Base-by-base conservation (phyloP, 1,140 invertebrate genomes). In the Drosophila pseudoananassae region DNA sequence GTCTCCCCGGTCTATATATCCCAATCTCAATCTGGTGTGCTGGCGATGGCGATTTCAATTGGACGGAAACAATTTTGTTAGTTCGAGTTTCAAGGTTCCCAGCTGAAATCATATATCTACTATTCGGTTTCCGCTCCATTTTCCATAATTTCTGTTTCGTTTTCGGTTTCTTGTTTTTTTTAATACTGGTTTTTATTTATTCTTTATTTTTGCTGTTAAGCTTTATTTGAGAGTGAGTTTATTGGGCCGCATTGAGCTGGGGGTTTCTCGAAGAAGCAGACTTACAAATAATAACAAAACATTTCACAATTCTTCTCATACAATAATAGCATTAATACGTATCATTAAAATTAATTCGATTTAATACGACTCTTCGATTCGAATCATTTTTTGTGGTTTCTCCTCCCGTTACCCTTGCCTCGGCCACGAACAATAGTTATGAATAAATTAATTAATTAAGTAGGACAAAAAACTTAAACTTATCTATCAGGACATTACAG, bases 261-360 rank as follows among this genome's bases (percentile, higher is more conserved):
- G 25, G 25, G 25, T 59, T 65, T 72, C 58, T 31, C 56, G 59
- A 61, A 71, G 54, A 71, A 65, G 66, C 76, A 40, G 59, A 76
- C 87, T 82, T 90, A 90, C 51, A 85, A 90, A 85, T 80, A 90
- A 90, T 85, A 90, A 85, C 87, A 85, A 74, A 89, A 89, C 80
- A 89, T 89, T 89, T 77, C 75, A 84, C 66, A 84, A 58, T 78
- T 36, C 9, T 52, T 33, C 10, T 49, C 64, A 64, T 69, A 64
- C 57, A 60, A 65, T 82, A 54, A 33, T 75, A 71, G 43, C 43
- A 31, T 55, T 57, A 55, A 49, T 66, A 38, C 50, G 14, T 71
- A 61, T 76, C 40, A 38, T 57, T 76, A 59, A 25, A 71, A 64
- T 65, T 72, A 78, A 40, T 72, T 40, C 38, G 75, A 75, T 76